Evolutionary conservation across 2,888 invertebrate species (phyloP), one percentile per base, ranked within the genome.

Genomic region (Xanthostigma xanthostigma): DNA sequence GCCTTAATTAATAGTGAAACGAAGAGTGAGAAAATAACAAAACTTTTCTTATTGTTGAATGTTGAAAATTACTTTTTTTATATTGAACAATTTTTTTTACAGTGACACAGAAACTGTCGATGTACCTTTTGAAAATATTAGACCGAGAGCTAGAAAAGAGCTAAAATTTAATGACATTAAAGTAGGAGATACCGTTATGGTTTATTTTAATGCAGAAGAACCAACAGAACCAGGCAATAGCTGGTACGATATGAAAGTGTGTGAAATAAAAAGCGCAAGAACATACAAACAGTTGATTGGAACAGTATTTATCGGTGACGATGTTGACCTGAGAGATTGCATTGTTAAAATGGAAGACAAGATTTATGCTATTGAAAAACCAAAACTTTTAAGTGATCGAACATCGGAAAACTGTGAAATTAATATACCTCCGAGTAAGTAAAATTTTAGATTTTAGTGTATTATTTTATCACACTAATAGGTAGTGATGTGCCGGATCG

Each of bases 191-290:
- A 72, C 60, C 46, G 77, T 88, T 9, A 76, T 90, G 75, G 70
- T 81, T 1, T 89, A 88, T 64, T 76, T 84, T 59, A 87, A 88
- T 60, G 70, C 77, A 9, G 85, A 87, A 49, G 68, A 80, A 10
- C 78, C 80, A 0, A 65, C 69, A 17, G 73, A 76, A 54, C 69
- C 75, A 57, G 89, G 89, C 6, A n/a, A n/a, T n/a, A 74, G 76
- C 59, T 90, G 89, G 88, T 80, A 59, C 50, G 57, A 62, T 50
- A 59, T 61, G 48, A 52, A 55, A 53, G 52, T 60, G 41, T 47
- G 52, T 37, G 47, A 55, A 53, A 53, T 53, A 56, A 64, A 79
- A n/a, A 58, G 62, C 27, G 66, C 72, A 55, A 64, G 73, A 41
- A 68, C 66, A 41, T 72, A 69, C 66, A 53, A 66, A 53, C 68